Base-by-base conservation (phyloP, 2,797 vertebrate species). In the Balearica regulorum region DNA sequence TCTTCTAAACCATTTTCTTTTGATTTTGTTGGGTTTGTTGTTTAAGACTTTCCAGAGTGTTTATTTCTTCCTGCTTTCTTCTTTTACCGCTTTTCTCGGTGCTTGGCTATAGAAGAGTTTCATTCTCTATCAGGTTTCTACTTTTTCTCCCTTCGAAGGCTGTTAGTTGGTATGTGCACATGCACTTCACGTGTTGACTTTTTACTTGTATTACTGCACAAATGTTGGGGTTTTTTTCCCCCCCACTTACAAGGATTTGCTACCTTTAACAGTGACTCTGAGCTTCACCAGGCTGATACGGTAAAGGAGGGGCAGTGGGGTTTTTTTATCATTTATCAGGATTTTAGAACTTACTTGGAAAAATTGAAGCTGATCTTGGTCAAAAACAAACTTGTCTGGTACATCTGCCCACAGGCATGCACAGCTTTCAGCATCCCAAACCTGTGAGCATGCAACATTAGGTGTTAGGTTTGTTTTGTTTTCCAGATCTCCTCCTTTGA, bases 1-100 rank as follows among this genome's bases (percentile, higher is more conserved):
- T 98, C 97, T 98, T 98, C 97, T 98, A 98, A 98, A 98, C 5
- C 46, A 90, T 92, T 97, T 97, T 90, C 80, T 94, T 61, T 55
- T 94, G 84, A 86, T 95, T 97, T 97, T 95, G 76, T 96, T 91
- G 82, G 64, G 51, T 82, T 94, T 92, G 39, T 93, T 71, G 61
- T 71, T 93, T 76, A 57, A 94, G 80, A 61, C 24, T 73, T 85
- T 43, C 10, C n/a, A 69, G 49, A 55, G 46, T 37, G n/a, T 79
- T 48, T 16, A 4, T 92, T 86, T 83, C n/a, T 93, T 78, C 44
- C 43, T 46, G 4, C 6, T 70, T 66, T 43, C 54, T 82, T 89
- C 39, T 79, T 35, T 2, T 73, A 49, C 43, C 11, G 26, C 21
- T 87, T 75, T 60, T 43, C 31, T 83, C 6, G 17, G 35, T 58